Evolutionary conservation across 1,140 invertebrate species (phyloP), one percentile per base, ranked within the genome.

Genomic region (Dendroctonus valens): DNA sequence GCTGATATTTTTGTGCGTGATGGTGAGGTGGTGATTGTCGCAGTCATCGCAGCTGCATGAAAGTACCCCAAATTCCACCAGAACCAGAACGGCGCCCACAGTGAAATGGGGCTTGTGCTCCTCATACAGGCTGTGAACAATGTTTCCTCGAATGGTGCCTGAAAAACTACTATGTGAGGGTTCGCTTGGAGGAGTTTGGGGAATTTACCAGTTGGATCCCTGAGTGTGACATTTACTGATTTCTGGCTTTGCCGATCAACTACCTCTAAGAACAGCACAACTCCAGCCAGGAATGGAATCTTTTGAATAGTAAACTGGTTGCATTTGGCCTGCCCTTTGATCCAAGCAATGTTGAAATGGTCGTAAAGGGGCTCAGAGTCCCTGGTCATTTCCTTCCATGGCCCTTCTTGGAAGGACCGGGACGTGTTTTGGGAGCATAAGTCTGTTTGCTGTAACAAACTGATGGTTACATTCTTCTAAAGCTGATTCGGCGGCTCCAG

Each of bases 331-430:
- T 67, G 55, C 12, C 59, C 65, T 65, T 69, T 70, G 42, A 72
- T 72, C 71, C 71, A 72, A n/a, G 54, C 61, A 40, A 72, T 72
- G 52, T 69, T 71, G 53, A 69, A 72, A 54, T 70, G 70, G 14
- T 72, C 67, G 63, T 49, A 59, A 7, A 70, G 50, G 14, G 59
- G 53, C 14, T 41, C 42, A 49, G 61, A 69, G 46, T 72, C 71
- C 41, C 55, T 37, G 11, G n/a, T 37, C 67, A 72, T 67, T 26
- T 64, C 44, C 49, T 64, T 52, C 71, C 71, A 72, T 3, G 66
- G 67, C 12, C 53, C 49, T 0, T 69, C 66, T 50, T 60, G 41
- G 44, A 70, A 69, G 15, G 55, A 15, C 12, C 14, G 46, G 6
- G 41, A 40, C 5, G 66, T 50, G 48, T 42, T 38, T 59, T 72